Base-by-base conservation (phyloP, 2,797 vertebrate genomes). In the Xenopus petersii region DNA sequence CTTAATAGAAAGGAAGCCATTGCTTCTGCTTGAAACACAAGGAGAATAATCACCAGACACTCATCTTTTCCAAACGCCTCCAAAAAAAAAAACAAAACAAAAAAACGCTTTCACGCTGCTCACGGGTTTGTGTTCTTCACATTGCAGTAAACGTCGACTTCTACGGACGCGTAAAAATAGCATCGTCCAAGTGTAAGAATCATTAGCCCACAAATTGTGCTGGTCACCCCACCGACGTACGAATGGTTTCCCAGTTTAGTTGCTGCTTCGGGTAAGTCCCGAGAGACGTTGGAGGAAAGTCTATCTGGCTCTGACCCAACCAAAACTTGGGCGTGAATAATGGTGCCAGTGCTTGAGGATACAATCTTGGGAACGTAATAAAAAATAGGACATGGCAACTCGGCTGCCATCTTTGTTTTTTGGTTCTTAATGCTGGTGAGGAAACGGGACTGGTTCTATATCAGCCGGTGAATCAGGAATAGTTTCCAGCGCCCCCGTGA, bases 141-240 rank as follows among this genome's bases (percentile, higher is more conserved):
- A 90, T 91, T 91, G 89, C 82, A 79, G 85, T 70, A 80, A 86
- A 91, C 86, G 83, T 71, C 65, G 13, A 56, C 13, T 56, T 16
- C 15, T 16, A 56, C 17, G 17, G 54, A 56, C 6, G 15, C 66
- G 7, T n/a, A 70, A 51, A 74, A 71, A 80, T 42, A 42, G 36
- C 51, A 64, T 24, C 74, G 80, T 81, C 82, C 81, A 79, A 82
- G 80, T 71, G 82, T 74, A 81, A 77, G 2, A 30, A 30, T 30
- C 26, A 2, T 4, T 30, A 81, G 13, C 79, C 69, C 65, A 80
- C 83, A 77, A 83, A 59, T 36, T 26, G 10, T 16, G 10, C 46
- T 1, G 3, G 30, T 64, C 33, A 9, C 33, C 12, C 15, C 36
- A 9, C 36, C 6, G 36, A 42, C 36, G 36, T 42, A 42, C 2